Percentiles rank a stretch among this genome's conserved stretches.
phyloP scores from a whole-genome alignment of 2,113 vertebrate genomes.

The Thunnus maccoyii region DNA sequence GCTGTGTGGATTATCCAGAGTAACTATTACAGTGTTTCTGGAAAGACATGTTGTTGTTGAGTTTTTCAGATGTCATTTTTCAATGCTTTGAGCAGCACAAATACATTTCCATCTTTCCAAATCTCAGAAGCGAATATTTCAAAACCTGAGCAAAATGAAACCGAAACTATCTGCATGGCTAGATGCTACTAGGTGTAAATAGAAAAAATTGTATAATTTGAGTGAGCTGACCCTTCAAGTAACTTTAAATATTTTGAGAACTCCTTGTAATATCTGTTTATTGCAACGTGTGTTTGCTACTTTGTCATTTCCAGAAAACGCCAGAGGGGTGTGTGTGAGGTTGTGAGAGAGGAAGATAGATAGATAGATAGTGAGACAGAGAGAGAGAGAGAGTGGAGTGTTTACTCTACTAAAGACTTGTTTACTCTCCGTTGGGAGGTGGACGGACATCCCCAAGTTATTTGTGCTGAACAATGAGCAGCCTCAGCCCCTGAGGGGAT shows the following conservation, averaged over 20 bases:
- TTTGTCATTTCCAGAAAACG: not conserved
- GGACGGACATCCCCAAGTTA: constrained; percentile 60
- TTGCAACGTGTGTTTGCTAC: not conserved
- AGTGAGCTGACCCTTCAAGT: not conserved
- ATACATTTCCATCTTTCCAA: not conserved
- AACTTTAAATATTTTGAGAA: not conserved
- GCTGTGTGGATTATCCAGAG: not conserved
- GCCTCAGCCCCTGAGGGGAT: constrained; percentile 52
- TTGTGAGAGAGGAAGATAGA: constrained; percentile 5
- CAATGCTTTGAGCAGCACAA: not conserved
- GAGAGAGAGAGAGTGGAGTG: constrained; percentile 4
- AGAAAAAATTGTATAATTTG: not conserved
- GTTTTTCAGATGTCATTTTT: constrained; percentile 13
- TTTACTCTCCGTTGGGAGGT: constrained; percentile 58
- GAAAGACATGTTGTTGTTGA: not conserved
- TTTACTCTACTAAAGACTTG: constrained; percentile 62
- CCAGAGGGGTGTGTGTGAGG: not conserved
- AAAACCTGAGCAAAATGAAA: not conserved
- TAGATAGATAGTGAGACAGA: not conserved
- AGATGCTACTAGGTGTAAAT: not conserved
- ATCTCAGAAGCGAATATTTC: no score
- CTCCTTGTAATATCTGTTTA: constrained; percentile 1
- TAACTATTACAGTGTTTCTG: not conserved
- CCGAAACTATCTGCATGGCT: not conserved
- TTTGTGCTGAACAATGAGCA: constrained; percentile 69